Evolutionary conservation across 2,797 vertebrate species (phyloP), one percentile per base, ranked within the genome.

Genomic region (Euphonia xanthogaster): DNA sequence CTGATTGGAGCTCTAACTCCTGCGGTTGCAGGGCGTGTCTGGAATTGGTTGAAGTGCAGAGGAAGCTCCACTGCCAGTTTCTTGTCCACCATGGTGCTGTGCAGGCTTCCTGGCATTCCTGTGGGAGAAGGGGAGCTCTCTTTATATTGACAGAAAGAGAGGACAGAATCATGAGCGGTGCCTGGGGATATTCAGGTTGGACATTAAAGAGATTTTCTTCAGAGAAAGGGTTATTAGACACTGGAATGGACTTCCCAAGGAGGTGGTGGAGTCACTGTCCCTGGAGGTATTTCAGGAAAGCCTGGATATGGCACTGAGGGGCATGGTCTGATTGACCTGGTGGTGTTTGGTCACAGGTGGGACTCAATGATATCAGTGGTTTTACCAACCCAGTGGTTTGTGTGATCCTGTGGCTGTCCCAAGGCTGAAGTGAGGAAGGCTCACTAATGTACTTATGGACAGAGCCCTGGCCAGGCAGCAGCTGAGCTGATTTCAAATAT

Each of bases 241-340:
- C 14, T 61, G 30, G 6, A 54, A 70, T 62, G 40, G 30, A 31
- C 14, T 61, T 61, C 14, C 21, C 33, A 40, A 14, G 17, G 20
- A 35, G 30, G 9, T 61, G 14, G 7, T 31, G 25, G 30, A 61
- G 25, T 40, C 63, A 22, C 30, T 54, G 25, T 40, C 33, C 12
- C 55, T 48, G 40, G 8, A 54, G 14, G 5, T 54, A 10, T 62
- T 62, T 40, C 15, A 22, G 33, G 40, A 40, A 68, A 61, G 30
- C 5, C 7, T 39, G 62, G 16, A 61, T 39, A 12, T 47, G 55
- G 24, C 40, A 25, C 21, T 47, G 39, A 61, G 47, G 24, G 24
- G 4, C 14, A 12, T 21, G 39, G 4, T 60, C 24, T 68, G 30
- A 21, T 33, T 39, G 82, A 25, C 0, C 0, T 40, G 33, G 14